Evolutionary conservation across 2,888 invertebrate species (phyloP).

Genomic region (Chromoteleia sp.): DNA sequence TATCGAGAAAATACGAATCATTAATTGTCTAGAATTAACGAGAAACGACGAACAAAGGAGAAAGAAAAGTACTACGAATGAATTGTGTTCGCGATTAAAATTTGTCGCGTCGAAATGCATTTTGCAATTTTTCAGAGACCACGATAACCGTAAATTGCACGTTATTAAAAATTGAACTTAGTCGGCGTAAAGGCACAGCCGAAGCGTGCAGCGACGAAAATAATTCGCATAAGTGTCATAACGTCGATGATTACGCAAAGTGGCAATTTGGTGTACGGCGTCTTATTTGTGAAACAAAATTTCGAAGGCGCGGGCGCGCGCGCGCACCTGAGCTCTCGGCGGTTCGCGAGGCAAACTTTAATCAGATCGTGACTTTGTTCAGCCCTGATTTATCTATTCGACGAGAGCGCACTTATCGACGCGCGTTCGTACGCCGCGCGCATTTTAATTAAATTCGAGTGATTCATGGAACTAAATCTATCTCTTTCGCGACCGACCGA

Average conservation of each 20-base stretch:
- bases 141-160: slow-evolving; percentile 2
- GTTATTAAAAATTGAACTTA: slow-evolving; percentile 1
- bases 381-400: slow-evolving; percentile 67
- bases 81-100: too few relatives aligned
- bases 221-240: slow-evolving; percentile 38
- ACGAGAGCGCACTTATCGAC: slow-evolving; percentile 61
- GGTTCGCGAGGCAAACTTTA: slow-evolving; percentile 59
- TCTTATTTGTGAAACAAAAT: slow-evolving; percentile 60
- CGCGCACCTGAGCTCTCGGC: slow-evolving; percentile 44
- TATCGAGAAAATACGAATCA: too few relatives aligned
- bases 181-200: too few relatives aligned
- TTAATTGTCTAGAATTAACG: too few relatives aligned
- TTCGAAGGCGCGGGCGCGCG: slow-evolving; percentile 32
- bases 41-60: too few relatives aligned
- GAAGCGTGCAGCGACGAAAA: slow-evolving; percentile 26
- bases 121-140: neutral
- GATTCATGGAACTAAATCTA: slow-evolving; percentile 63
- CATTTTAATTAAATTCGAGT: slow-evolving; percentile 68
- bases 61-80: too few relatives aligned
- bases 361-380: slow-evolving; percentile 64
- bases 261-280: slow-evolving; percentile 48
- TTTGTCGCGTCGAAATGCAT: too few relatives aligned
- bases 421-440: slow-evolving; percentile 47
- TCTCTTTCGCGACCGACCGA: slow-evolving; percentile 42
- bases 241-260: slow-evolving; percentile 61